Percentiles rank a stretch among this genome's conserved stretches.
Conservation (phyloP, 37 sponge, comb jelly and placozoan genomes). For the Beroe ovata region DNA sequence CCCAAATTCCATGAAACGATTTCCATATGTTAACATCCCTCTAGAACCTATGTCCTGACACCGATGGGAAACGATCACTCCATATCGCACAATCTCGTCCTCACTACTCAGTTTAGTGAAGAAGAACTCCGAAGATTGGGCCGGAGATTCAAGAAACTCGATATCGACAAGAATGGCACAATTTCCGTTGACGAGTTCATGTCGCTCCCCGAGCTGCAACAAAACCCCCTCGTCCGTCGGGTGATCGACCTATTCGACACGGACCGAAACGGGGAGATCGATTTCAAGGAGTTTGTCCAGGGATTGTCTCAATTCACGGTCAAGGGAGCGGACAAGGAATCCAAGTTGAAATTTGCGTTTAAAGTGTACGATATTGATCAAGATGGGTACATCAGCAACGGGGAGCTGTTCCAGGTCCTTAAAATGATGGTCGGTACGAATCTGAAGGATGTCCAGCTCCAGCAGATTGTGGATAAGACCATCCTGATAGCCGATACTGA, state of each 20-base stretch:
- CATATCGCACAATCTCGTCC: constrained; percentile 8
- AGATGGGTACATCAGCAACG: constrained; percentile 97
- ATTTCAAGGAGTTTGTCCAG: constrained; percentile 97
- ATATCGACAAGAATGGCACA: constrained; percentile 92
- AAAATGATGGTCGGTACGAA: constrained; percentile 99
- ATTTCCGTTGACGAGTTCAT: constrained; percentile 95
- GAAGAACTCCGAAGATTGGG: constrained; percentile 92
- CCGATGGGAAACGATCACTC: constrained; percentile 49
- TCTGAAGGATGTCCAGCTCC: constrained; percentile 96
- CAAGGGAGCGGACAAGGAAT: constrained; percentile 83
- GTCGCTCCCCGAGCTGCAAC: constrained; percentile 93
- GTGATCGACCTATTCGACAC: constrained; percentile 96
- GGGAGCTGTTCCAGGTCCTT: constrained; percentile 88
- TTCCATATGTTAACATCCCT: too few species aligned
- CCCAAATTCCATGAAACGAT: too few species aligned
- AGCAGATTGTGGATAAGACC: constrained; percentile 99
- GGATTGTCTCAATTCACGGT: constrained; percentile 96
- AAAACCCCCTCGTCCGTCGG: constrained; percentile 94
- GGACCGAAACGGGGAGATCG: constrained; percentile 97
- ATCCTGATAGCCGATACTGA: constrained; percentile 96
- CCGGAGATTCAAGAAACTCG: constrained; percentile 87
- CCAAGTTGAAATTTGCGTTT: constrained; percentile 95
- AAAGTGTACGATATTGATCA: constrained; percentile 97
- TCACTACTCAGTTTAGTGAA: constrained; percentile 71
- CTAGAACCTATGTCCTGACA: background rate